Conservation (phyloP, 2,888 invertebrate genomes). For the Lacanobia oleracea region DNA sequence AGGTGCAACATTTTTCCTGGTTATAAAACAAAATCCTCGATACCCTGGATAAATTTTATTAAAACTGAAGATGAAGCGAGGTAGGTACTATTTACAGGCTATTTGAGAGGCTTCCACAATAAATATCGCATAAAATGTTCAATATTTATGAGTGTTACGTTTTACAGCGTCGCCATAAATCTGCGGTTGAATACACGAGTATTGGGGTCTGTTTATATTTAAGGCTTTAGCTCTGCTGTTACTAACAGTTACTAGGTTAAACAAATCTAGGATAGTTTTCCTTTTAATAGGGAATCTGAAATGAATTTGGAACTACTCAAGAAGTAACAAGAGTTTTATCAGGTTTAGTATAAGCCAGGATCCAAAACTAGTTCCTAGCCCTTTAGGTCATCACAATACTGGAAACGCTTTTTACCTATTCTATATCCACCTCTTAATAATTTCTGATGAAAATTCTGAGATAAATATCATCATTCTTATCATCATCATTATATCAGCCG, state of each 20-base stretch:
- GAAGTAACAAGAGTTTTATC: too few species aligned
- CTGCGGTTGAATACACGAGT: slow-evolving; percentile 50
- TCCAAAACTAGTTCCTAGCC: too few species aligned
- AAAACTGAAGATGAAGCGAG: slow-evolving; percentile 8
- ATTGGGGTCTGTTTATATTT: slow-evolving; percentile 21
- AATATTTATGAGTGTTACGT: slow-evolving; percentile 69
- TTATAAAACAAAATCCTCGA: neutral
- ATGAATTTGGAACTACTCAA: too few species aligned
- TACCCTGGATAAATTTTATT: slow-evolving; percentile 17
- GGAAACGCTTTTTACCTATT: too few species aligned
- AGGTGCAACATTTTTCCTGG: neutral
- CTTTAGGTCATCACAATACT: too few species aligned
- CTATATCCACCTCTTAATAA: neutral
- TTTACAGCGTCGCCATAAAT: slow-evolving; percentile 70
- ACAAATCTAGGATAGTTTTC: too few species aligned
- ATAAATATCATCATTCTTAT: too few species aligned
- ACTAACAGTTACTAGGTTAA: neutral
- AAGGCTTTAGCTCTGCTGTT: neutral
- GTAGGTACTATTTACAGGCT: slow-evolving; percentile 17
- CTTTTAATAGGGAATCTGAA: too few species aligned
- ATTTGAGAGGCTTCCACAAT: slow-evolving; percentile 58
- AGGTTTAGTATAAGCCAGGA: too few species aligned
- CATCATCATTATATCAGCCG: too few species aligned
- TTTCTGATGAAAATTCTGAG: neutral
- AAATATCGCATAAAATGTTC: slow-evolving; percentile 66